A percentile compares a stretch with the other conserved stretches of the same genome.
These are phyloP conservation scores for Cynopterus brachyotis DNA, from an alignment of 2,113 vertebrate species.

Conservation along the genomic window DNA sequence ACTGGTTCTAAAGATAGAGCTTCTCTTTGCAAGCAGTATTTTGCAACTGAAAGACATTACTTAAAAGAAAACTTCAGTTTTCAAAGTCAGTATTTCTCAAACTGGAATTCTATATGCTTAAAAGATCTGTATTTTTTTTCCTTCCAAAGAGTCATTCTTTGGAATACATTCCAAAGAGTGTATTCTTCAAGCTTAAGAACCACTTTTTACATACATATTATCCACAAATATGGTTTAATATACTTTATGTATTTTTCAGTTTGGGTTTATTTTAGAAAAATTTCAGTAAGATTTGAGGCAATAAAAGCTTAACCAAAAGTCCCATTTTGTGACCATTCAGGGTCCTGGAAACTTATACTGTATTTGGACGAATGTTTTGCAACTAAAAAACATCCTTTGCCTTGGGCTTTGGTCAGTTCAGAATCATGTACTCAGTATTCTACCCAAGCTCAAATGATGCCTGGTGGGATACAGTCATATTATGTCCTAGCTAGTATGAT, in stretches of 20 bases:
- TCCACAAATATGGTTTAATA: not conserved
- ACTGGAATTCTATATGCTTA: not conserved
- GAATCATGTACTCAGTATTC: not conserved
- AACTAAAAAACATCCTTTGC: not conserved
- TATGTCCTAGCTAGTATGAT: not conserved
- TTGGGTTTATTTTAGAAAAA: slow-evolving; percentile 40
- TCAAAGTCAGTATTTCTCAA: slow-evolving; percentile 38
- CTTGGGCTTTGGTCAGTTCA: not conserved
- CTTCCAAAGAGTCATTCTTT: not conserved
- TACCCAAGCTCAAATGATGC: not conserved
- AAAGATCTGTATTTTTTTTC: not conserved
- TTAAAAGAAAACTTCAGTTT: slow-evolving; percentile 22
- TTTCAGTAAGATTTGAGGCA: not conserved
- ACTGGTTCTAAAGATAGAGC: slow-evolving; percentile 2
- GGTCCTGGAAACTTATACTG: not conserved
- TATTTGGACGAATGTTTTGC: not conserved
- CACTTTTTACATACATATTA: not conserved
- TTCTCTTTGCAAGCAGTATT: not conserved
- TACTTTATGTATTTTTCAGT: not conserved
- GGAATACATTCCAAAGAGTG: no score
- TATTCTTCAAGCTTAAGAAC: slow-evolving; percentile 10
- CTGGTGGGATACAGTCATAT: not conserved
- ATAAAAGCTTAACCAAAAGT: slow-evolving; percentile 7
- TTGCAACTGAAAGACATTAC: slow-evolving; percentile 29
- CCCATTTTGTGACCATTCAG: not conserved